These are phyloP conservation scores for Leptoclinus maculatus DNA, from an alignment of 2,797 vertebrate genomes.

Conservation along the genomic window DNA sequence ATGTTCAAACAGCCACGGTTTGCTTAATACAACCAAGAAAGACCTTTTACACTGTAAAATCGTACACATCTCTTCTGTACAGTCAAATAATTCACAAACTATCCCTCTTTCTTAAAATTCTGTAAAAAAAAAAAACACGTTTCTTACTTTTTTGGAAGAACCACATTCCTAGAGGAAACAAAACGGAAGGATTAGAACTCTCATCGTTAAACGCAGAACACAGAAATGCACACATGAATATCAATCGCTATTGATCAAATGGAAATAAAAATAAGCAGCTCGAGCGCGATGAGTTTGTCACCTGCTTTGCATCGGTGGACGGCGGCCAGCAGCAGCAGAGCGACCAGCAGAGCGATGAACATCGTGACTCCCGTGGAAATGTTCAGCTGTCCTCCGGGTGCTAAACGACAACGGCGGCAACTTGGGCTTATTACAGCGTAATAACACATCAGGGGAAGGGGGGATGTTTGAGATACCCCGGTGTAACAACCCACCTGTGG, in stretches of 20 bases:
- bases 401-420: not conserved
- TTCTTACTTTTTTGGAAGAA: slow-evolving; percentile 76
- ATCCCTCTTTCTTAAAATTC: not conserved
- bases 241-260: not conserved
- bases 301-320: slow-evolving; percentile 56
- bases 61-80: not conserved
- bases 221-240: not conserved
- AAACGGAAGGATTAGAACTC: slow-evolving; percentile 4
- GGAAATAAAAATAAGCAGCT: too few species aligned
- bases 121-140: too few species aligned
- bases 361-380: slow-evolving; percentile 11
- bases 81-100: not conserved
- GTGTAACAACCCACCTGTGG: not conserved
- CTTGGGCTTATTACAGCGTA: not conserved
- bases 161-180: slow-evolving; percentile 56
- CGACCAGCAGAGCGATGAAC: slow-evolving; percentile 9
- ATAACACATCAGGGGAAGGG: not conserved
- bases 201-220: not conserved
- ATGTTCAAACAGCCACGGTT: not conserved
- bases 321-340: not conserved
- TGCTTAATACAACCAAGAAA: not conserved
- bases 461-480: not conserved
- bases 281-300: not conserved
- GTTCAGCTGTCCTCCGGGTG: rapidly evolving
- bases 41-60: not conserved